A percentile compares a stretch with the other conserved stretches of the same genome.
These are phyloP conservation scores for Asteroscopus sphinx DNA, from an alignment of 2,888 invertebrate species.

Conservation along the genomic window DNA sequence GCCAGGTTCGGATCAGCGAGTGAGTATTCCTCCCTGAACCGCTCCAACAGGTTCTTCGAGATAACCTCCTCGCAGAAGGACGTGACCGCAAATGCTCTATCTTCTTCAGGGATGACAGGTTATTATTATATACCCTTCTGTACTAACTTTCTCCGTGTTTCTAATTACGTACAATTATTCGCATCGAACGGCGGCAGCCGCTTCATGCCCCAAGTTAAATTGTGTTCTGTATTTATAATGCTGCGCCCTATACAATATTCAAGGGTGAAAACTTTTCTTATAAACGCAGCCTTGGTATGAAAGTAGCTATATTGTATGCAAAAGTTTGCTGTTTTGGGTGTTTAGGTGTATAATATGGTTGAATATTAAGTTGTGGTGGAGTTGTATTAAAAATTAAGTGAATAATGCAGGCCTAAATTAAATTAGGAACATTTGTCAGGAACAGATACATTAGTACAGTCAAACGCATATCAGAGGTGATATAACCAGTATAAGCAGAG, in stretches of 20 bases:
- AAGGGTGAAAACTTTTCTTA: slow-evolving; percentile 52
- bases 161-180: slow-evolving; percentile 64
- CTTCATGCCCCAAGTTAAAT: slow-evolving; percentile 66
- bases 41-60: too few species aligned
- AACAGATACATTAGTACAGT: too few species aligned
- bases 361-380: slow-evolving; percentile 27
- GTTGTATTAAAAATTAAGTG: slow-evolving; percentile 10
- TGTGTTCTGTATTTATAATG: slow-evolving; percentile 64
- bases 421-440: too few species aligned
- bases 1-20: too few species aligned
- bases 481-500: too few species aligned
- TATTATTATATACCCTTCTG: slow-evolving; percentile 19
- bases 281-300: slow-evolving; percentile 36
- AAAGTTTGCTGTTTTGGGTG: slow-evolving; percentile 34
- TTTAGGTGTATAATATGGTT: slow-evolving; percentile 30
- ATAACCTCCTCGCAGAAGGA: too few species aligned
- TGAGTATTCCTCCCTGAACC: too few species aligned
- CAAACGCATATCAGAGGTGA: too few species aligned
- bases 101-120: too few species aligned
- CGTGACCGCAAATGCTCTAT: too few species aligned
- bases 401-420: not conserved
- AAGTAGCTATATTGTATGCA: slow-evolving; percentile 16
- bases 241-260: slow-evolving; percentile 57
- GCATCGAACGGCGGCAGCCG: slow-evolving; percentile 52
- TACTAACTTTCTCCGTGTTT: slow-evolving; percentile 36